Evolutionary conservation across 2,888 invertebrate genomes (phyloP).

Genomic region (Odontocolon sp.): DNA sequence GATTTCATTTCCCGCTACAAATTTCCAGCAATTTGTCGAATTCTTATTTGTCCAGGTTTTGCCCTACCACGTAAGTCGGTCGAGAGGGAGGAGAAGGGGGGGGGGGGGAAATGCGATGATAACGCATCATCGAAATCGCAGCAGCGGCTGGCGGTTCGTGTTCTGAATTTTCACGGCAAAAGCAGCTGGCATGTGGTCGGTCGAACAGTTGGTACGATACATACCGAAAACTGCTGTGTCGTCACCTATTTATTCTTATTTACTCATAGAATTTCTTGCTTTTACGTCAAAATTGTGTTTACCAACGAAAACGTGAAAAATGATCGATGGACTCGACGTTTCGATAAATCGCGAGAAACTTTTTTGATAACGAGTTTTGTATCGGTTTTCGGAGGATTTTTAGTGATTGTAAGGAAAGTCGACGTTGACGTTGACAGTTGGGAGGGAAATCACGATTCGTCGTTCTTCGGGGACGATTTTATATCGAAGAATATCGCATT

Average conservation of each 20-base stretch:
- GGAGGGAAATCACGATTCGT: background rate
- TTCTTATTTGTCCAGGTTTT: background rate
- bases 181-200: no score
- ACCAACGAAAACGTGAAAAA: conserved; percentile 19
- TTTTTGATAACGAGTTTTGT: conserved; percentile 40
- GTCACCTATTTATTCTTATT: background rate
- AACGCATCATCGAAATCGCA: no score
- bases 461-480: background rate
- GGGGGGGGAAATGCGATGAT: no score
- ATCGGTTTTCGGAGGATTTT: conserved; percentile 12
- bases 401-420: conserved; percentile 21
- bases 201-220: no score
- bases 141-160: no score
- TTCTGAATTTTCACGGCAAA: no score
- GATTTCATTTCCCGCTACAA: background rate
- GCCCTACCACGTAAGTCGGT: no score
- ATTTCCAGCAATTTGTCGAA: background rate
- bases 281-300: no score
- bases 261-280: background rate
- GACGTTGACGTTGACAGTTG: conserved; percentile 64
- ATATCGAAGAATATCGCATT: conserved; percentile 14
- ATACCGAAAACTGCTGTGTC: no score
- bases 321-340: conserved; percentile 14
- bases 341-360: conserved; percentile 12
- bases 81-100: no score